Evolutionary conservation across 2,888 invertebrate genomes (phyloP).

Genomic region (Frankliniella intonsa): DNA sequence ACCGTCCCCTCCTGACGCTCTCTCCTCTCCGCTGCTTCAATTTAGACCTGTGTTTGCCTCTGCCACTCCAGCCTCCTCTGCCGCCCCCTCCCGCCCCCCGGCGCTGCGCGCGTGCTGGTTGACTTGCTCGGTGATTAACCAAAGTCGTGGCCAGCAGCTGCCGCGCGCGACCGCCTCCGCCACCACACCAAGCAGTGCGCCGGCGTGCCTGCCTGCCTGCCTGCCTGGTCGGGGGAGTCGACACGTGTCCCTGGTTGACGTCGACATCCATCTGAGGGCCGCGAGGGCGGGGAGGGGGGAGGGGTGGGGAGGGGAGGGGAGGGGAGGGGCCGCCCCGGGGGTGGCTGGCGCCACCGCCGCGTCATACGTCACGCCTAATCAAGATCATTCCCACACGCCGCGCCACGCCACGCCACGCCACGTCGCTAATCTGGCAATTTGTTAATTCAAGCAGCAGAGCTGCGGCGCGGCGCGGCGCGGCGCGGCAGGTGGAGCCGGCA

Average conservation of each 20-base stretch:
- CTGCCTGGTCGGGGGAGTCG: not conserved
- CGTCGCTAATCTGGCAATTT: no score
- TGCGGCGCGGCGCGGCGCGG: not conserved
- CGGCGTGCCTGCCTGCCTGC: not conserved
- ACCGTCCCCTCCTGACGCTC: not conserved
- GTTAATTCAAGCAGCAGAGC: no score
- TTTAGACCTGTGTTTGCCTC: no score
- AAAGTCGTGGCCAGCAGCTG: constrained; percentile 20
- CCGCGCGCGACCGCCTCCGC: not conserved
- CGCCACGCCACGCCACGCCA: not conserved
- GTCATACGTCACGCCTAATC: not conserved
- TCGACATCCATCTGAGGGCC: constrained; percentile 2
- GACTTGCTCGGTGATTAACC: constrained; percentile 16
- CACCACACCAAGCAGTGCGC: not conserved
- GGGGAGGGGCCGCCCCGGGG: no score
- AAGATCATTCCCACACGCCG: not conserved
- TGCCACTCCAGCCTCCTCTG: not conserved
- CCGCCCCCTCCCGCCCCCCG: not conserved
- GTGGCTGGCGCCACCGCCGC: not conserved
- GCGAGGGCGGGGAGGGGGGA: no score
- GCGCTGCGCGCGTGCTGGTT: not conserved
- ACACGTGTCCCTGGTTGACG: constrained; percentile 19
- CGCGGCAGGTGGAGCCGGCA: not conserved
- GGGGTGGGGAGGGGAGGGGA: no score
- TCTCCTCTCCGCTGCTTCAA: no score